Base-by-base conservation (phyloP, 1,140 invertebrate genomes). In the Aphelenchoides avenae region DNA sequence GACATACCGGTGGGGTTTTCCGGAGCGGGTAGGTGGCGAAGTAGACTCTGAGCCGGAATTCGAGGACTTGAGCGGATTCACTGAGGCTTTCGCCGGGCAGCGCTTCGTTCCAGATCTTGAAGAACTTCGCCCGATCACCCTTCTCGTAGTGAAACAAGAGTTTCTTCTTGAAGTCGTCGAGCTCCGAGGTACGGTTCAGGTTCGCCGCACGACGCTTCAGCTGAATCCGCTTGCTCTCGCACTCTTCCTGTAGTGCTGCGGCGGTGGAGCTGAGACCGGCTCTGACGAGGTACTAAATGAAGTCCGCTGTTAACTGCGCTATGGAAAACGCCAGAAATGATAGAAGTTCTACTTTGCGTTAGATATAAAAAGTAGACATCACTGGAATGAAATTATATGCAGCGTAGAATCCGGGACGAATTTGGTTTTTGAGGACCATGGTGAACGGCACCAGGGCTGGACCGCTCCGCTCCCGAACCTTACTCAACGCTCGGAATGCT, bases 21-120 rank as follows among this genome's bases (percentile, higher is more conserved):
- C 59, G 62, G 1, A 58, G 33, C 15, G 57, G 57, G 7, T 33
- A 20, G 15, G 60, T 63, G 0, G 62, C 62, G 34, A 63, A 63
- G 37, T 63, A 63, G 31, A 63, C 37, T 26, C 57, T 40, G 18
- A 66, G 29, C 18, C 48, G 31, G 63, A 66, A 63, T 44, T 63
- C 60, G 13, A 63, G 27, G n/a, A 33, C 15, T 11, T 27, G n/a
- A 22, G 46, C 31, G 30, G 41, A n/a, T 40, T 64, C 48, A 15
- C 30, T 58, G 11, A 51, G 44, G 26, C 62, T 24, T 13, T 20
- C 40, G 48, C 55, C 61, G 30, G 26, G n/a, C 31, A 24, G 24
- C 11, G 31, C 18, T 37, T 66, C 41, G 11, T 34, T 13, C 57
- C 57, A 63, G 37, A 22, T 15, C 42, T 66, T 29, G 42, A 63